These are phyloP conservation scores for Scortum barcoo DNA, from an alignment of 2,113 vertebrate species.

Conservation along the genomic window DNA sequence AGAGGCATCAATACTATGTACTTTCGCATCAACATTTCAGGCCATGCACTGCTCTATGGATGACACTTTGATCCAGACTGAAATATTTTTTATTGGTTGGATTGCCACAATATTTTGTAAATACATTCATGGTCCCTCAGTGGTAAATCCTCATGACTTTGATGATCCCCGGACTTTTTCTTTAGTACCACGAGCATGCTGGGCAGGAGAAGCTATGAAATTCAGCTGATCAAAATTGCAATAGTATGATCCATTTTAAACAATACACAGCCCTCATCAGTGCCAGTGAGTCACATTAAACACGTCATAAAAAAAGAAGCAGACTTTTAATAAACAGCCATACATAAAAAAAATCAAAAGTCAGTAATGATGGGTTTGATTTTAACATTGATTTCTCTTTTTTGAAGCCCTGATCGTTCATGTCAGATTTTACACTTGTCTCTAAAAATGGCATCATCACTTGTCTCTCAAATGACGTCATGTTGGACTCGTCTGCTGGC, in stretches of 20 bases:
- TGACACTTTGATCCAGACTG: not conserved
- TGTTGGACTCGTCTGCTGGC: not conserved
- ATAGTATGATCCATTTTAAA: not conserved
- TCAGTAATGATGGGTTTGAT: not conserved
- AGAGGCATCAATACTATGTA: not conserved
- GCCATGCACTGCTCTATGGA: not conserved
- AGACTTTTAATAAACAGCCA: not conserved
- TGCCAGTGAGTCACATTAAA: not conserved
- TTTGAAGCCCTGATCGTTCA: not conserved
- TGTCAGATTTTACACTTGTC: not conserved
- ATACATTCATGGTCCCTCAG: not conserved
- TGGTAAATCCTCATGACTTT: not conserved
- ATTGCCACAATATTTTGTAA: not conserved
- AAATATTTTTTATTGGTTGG: not conserved
- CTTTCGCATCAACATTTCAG: not conserved
- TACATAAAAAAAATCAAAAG: not conserved
- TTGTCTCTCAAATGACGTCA: slow-evolving; percentile 8
- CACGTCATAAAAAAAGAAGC: not conserved
- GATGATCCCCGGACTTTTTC: too few species aligned
- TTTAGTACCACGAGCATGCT: too few species aligned
- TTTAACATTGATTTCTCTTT: not conserved
- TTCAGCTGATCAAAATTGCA: not conserved
- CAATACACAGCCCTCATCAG: too few species aligned
- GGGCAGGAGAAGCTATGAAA: too few species aligned
- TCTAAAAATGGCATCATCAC: not conserved